A percentile compares a stretch with the other conserved stretches of the same genome.
Evolutionary conservation across 2,113 vertebrate species (phyloP).

Genomic region (Platysternon megacephalum): DNA sequence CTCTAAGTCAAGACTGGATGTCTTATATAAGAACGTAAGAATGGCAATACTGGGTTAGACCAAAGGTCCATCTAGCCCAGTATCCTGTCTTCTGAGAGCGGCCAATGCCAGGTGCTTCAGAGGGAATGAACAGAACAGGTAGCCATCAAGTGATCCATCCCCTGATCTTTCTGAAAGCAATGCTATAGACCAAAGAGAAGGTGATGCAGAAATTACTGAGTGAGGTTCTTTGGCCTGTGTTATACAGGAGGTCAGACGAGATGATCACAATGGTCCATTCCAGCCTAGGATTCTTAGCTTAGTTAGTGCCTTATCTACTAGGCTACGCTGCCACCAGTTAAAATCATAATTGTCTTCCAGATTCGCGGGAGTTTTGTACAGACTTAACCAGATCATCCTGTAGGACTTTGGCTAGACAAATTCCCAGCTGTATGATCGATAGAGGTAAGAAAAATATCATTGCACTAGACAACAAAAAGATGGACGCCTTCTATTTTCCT

Average conservation of each 20-base stretch:
- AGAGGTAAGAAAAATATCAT: slow-evolving; percentile 41
- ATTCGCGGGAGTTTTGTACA: slow-evolving; percentile 41
- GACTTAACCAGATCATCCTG: slow-evolving; percentile 61
- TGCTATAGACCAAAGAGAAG: neutral
- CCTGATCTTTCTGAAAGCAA: neutral
- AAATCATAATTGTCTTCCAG: slow-evolving; percentile 50
- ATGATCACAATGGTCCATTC: neutral
- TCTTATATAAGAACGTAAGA: no score
- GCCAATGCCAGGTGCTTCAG: no score
- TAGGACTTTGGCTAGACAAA: slow-evolving; percentile 26
- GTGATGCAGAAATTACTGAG: neutral
- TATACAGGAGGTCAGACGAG: neutral
- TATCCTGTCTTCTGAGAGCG: no score
- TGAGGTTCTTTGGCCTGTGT: neutral
- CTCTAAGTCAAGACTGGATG: fast-evolving
- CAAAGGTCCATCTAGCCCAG: no score
- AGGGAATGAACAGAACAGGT: no score
- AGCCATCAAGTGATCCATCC: no score
- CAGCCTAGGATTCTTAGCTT: slow-evolving; percentile 22
- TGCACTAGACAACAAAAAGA: neutral
- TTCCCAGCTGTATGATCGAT: slow-evolving; percentile 41
- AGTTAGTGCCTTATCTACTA: slow-evolving; percentile 19
- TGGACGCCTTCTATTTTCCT: neutral
- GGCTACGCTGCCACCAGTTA: slow-evolving; percentile 58
- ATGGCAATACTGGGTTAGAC: no score